Evolutionary conservation across 2,113 vertebrate species (phyloP).

Genomic region (Mastomys coucha): DNA sequence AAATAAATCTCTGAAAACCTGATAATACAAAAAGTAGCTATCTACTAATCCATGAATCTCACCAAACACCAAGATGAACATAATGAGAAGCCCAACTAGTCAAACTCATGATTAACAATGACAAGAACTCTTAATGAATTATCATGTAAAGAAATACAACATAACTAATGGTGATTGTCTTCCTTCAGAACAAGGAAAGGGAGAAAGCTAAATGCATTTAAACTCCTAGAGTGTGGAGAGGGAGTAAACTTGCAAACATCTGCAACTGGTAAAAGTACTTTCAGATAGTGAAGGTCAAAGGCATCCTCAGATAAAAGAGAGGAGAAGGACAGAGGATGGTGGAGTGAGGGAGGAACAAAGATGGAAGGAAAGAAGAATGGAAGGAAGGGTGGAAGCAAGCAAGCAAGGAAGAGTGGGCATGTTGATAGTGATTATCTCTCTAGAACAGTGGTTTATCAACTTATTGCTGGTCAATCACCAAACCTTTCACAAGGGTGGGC

Average conservation of each 20-base stretch:
- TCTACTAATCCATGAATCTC: background rate
- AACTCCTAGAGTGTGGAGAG: background rate
- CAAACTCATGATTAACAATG: background rate
- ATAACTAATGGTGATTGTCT: background rate
- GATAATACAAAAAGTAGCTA: background rate
- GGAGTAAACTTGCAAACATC: background rate
- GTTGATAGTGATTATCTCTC: background rate
- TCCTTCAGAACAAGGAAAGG: background rate
- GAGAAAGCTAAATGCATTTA: background rate
- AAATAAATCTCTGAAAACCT: background rate
- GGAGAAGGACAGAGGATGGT: fast-evolving
- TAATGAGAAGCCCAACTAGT: background rate
- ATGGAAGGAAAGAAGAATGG: background rate
- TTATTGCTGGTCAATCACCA: background rate
- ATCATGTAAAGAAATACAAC: background rate
- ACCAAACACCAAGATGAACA: background rate
- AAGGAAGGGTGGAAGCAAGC: background rate
- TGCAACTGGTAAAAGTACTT: background rate
- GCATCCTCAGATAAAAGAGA: background rate
- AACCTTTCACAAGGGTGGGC: background rate
- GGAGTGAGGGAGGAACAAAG: no score
- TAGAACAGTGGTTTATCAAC: background rate
- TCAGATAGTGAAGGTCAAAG: background rate
- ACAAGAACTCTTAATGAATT: background rate
- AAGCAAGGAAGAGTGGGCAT: background rate